Conservation (phyloP, 2,113 vertebrate genomes). For the Lipophrys pholis region DNA sequence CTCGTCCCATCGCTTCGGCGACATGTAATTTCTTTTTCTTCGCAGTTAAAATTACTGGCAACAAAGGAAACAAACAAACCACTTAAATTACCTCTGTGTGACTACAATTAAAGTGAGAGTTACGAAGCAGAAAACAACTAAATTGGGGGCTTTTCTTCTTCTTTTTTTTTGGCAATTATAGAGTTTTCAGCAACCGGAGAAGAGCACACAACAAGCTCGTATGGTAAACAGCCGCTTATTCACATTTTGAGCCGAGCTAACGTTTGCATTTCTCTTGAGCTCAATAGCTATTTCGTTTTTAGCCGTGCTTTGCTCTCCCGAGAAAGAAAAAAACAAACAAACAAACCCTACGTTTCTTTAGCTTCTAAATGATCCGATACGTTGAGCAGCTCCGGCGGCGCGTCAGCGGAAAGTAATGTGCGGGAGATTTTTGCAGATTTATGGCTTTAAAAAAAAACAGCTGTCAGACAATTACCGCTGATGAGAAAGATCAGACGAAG, state of each 20-base stretch:
- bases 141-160: background rate
- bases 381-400: background rate
- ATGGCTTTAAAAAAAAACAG: background rate
- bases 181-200: background rate
- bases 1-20: background rate
- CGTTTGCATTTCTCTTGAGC: constrained; percentile 5
- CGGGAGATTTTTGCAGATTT: background rate
- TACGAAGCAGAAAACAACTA: background rate
- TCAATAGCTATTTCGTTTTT: background rate
- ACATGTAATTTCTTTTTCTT: background rate
- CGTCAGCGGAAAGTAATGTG: background rate
- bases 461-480: background rate
- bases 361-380: background rate
- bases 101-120: constrained; percentile 13
- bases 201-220: background rate
- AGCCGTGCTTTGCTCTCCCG: constrained; percentile 7
- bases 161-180: background rate
- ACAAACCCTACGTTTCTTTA: background rate
- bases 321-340: background rate
- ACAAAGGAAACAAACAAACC: background rate
- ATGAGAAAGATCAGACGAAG: background rate
- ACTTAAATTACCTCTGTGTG: background rate
- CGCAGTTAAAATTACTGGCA: background rate
- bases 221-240: constrained; percentile 12
- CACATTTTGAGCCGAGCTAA: constrained; percentile 1